These are phyloP conservation scores for Columba livia DNA, from an alignment of 2,113 vertebrate genomes.

Conservation along the genomic window DNA sequence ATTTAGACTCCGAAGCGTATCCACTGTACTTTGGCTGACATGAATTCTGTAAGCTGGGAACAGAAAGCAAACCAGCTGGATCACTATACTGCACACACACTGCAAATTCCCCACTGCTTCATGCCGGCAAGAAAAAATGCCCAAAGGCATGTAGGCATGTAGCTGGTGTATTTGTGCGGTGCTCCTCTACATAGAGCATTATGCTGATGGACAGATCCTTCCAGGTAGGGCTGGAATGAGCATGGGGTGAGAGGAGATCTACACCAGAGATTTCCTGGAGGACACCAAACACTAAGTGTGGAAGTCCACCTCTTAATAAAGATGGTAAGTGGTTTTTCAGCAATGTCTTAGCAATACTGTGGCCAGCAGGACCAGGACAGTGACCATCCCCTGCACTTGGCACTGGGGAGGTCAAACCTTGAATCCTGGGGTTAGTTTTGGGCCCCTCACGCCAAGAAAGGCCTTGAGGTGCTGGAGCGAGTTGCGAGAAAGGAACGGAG, in stretches of 20 bases:
- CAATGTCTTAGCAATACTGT: neutral
- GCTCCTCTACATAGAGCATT: accelerated
- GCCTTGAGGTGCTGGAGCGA: too few relatives aligned
- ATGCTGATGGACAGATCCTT: neutral
- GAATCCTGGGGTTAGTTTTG: too few relatives aligned
- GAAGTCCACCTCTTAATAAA: neutral
- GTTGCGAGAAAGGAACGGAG: too few relatives aligned
- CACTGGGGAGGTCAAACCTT: too few relatives aligned
- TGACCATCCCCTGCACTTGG: too few relatives aligned
- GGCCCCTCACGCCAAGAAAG: too few relatives aligned
- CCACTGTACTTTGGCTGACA: conserved; percentile 87
- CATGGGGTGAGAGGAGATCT: neutral
- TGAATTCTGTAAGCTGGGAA: conserved; percentile 90
- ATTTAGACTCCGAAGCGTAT: conserved; percentile 82
- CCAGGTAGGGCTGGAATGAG: neutral
- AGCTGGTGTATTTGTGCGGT: neutral
- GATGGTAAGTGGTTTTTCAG: neutral
- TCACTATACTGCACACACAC: neutral
- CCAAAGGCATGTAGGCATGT: neutral
- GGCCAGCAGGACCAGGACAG: too few relatives aligned
- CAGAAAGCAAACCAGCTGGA: neutral
- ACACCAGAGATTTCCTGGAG: neutral
- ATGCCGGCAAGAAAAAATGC: neutral
- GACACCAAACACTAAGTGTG: neutral
- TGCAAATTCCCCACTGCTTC: neutral